Base-by-base conservation (phyloP, 1,140 invertebrate genomes). In the Achroia grisella region DNA sequence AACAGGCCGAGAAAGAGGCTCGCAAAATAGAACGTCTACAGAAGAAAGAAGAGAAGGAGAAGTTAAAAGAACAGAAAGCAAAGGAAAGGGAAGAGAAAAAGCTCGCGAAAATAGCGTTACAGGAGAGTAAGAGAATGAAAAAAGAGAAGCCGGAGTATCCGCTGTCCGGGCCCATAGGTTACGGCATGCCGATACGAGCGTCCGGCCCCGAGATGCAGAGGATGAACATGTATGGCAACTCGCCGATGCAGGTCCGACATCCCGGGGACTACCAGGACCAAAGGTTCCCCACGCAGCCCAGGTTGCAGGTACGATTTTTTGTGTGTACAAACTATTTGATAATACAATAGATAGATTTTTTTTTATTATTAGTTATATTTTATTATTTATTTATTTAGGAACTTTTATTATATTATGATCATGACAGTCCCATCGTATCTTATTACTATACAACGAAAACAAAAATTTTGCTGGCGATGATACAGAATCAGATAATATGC, bases 11-110 rank as follows among this genome's bases (percentile, higher is more conserved):
- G 14, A 90, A 89, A 35, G 89, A 90, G 53, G 89, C 89, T 28
- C 87, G 87, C 33, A 88, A 87, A 44, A 73, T 88, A 27, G 89
- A 90, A 28, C 75, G 88, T 0, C 69, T 90, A 34, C 89, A 89
- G 10, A 90, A 91, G 51, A 90, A 90, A 48, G 68, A 90, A 40
- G 89, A 90, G 48, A 90, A 90, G 40, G 87, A 88, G 5, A 86
- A 89, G 31, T 55, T 86, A n/a, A 90, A 91, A 53, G 86, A 86
- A 40, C 66, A 67, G 45, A 86, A 77, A 31, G 84, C 84, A 9
- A 86, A 85, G 43, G 84, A 86, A 33, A 45, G 82, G 11, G 86
- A 87, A 53, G 84, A 87, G 57, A 86, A 87, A 51, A 62, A 69
- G 44, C 56, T 73, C 1, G 86, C 86, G 0, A 62, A 66, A 3